Evolutionary conservation across 2,797 vertebrate genomes (phyloP), one percentile per base, ranked within the genome.

Genomic region (Chelidonichthys spinosus): DNA sequence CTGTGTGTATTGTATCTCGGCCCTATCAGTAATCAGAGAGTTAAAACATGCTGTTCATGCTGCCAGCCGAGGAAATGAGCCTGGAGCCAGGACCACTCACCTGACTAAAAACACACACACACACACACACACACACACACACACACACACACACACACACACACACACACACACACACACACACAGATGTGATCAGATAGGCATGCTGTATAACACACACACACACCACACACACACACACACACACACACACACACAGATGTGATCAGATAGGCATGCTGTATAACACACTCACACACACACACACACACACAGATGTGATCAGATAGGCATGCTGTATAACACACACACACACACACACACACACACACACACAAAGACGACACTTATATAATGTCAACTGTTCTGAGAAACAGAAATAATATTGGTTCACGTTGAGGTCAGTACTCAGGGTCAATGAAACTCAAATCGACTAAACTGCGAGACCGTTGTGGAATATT

Each of bases 11-110:
- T 25, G 25, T 25, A 25, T 25, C 25, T 25, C 25, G 74, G 52
- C 74, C 53, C 14, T 69, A 78, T 85, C 80, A 71, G 25, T 42
- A 59, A 76, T 83, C 82, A 76, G 32, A 43, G 59, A 36, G 73
- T 40, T 14, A 76, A 85, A 80, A 74, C 67, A 59, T 67, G 35
- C 54, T 32, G 50, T 83, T 81, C 64, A 63, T 65, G 64, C 71
- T 63, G 74, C 62, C 2, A 75, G 58, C 33, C n/a, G 49, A 81
- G 76, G 74, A 88, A 82, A 86, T 76, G 61, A 82, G 76, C 13
- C 83, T 46, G 78, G 72, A 79, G 85, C 80, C 83, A 66, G 4
- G 36, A 74, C 25, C 17, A 43, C 66, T 83, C 78, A 81, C 77
- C 85, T 76, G 72, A 82, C 69, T 62, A 43, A 59, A 63, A 32